A percentile compares a stretch with the other conserved stretches of the same genome.
Evolutionary conservation across 2,113 vertebrate genomes (phyloP).

Genomic region (Misgurnus anguillicaudatus): DNA sequence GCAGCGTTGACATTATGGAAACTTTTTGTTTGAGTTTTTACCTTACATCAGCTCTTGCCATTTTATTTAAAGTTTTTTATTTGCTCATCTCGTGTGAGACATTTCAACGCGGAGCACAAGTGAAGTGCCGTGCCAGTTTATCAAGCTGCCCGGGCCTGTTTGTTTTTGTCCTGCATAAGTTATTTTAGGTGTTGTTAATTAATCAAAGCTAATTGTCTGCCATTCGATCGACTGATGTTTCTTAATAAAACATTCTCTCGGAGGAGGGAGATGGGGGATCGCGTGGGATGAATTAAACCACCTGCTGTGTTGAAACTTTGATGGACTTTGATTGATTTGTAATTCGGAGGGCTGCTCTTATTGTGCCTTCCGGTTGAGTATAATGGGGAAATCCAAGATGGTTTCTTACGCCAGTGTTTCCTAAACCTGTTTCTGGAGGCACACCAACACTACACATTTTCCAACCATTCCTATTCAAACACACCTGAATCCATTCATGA

Average conservation of each 20-base stretch:
- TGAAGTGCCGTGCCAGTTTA: constrained; percentile 15
- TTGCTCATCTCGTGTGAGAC: constrained; percentile 10
- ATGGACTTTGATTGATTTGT: constrained; percentile 37
- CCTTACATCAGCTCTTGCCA: not conserved
- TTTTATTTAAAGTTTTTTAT: constrained; percentile 16
- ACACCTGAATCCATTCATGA: too few relatives aligned
- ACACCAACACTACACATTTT: too few relatives aligned
- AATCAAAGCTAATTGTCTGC: constrained; percentile 49
- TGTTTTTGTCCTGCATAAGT: constrained; percentile 30
- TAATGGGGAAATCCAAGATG: not conserved
- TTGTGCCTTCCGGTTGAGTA: constrained; percentile 30
- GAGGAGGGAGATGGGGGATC: not conserved
- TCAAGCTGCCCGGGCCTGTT: constrained; percentile 37
- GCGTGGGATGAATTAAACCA: constrained; percentile 28
- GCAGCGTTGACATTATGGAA: not conserved
- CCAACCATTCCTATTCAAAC: too few relatives aligned
- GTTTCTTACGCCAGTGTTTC: too few relatives aligned
- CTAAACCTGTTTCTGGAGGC: too few relatives aligned
- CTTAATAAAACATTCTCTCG: constrained; percentile 39
- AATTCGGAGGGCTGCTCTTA: constrained; percentile 22
- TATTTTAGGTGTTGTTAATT: constrained; percentile 55
- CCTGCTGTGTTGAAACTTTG: constrained; percentile 10
- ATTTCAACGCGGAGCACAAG: constrained; percentile 25
- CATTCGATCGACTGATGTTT: constrained; percentile 43
- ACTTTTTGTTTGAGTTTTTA: constrained; percentile 11